phyloP scores from a whole-genome alignment of 2,797 vertebrate genomes.

The Danio jaintianensis region DNA sequence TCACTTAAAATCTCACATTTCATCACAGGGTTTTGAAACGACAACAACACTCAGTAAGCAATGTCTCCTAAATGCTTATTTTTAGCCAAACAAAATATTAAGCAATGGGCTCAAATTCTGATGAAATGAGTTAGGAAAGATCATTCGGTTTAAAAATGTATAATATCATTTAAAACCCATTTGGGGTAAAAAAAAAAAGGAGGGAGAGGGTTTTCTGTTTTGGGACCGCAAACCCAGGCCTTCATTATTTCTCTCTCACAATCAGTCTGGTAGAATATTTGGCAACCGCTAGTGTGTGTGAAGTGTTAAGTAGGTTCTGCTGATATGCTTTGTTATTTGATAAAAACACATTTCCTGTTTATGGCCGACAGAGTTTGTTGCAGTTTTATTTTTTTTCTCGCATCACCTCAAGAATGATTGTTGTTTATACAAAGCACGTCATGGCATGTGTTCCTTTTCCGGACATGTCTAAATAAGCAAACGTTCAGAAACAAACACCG shows the following conservation, averaged over 20 bases:
- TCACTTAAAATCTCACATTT: slow-evolving; percentile 62
- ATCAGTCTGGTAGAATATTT: slow-evolving; percentile 57
- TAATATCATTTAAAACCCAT: slow-evolving; percentile 80
- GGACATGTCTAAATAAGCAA: slow-evolving; percentile 21
- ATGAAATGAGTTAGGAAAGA: slow-evolving; percentile 83
- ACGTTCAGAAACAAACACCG: slow-evolving; percentile 24
- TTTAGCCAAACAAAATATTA: slow-evolving; percentile 83
- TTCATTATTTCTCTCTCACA: slow-evolving; percentile 73
- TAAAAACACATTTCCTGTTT: slow-evolving; percentile 27
- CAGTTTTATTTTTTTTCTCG: not conserved
- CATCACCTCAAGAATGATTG: slow-evolving; percentile 16
- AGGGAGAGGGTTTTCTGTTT: slow-evolving; percentile 77
- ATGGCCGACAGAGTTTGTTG: slow-evolving; percentile 2
- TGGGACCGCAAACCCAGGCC: slow-evolving; percentile 63
- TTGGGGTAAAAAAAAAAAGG: slow-evolving; percentile 70
- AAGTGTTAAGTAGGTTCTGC: slow-evolving; percentile 53
- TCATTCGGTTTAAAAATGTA: slow-evolving; percentile 88
- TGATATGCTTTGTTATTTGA: slow-evolving; percentile 45
- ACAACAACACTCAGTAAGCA: slow-evolving; percentile 68
- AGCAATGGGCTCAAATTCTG: slow-evolving; percentile 87
- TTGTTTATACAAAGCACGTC: slow-evolving; percentile 10
- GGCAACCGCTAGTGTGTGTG: slow-evolving; percentile 66
- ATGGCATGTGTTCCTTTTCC: slow-evolving; percentile 10
- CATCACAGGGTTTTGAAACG: slow-evolving; percentile 60
- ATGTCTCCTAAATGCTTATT: slow-evolving; percentile 68